Evolutionary conservation across 2,888 invertebrate species (phyloP).

Genomic region (Nysson spinosus): DNA sequence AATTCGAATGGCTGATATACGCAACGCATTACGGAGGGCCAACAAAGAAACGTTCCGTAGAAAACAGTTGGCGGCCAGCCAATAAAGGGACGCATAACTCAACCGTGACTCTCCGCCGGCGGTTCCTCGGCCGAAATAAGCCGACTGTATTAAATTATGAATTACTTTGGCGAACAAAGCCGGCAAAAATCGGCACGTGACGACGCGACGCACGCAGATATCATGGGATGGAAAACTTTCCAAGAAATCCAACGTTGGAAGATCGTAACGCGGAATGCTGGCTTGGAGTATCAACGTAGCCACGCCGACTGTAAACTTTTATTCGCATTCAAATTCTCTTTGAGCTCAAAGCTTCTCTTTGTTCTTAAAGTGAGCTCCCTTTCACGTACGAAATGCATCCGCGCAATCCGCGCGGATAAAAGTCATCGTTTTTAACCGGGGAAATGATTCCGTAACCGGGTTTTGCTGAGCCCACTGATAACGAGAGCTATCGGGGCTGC

Average conservation of each 20-base stretch:
- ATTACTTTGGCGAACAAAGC: constrained; percentile 15
- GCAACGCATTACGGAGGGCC: constrained; percentile 18
- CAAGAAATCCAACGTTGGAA: too few relatives aligned
- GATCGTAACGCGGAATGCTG: too few relatives aligned
- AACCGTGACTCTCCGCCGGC: constrained; percentile 45
- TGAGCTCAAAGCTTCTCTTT: too few relatives aligned
- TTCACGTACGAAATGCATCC: constrained; percentile 26
- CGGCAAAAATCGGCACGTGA: constrained; percentile 24
- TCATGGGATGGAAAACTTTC: constrained; percentile 20
- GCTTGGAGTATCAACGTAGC: too few relatives aligned
- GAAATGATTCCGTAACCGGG: constrained; percentile 1
- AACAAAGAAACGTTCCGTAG: constrained; percentile 32
- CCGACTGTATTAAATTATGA: constrained; percentile 29
- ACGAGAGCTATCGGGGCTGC: too few relatives aligned
- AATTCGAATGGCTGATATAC: constrained; percentile 3
- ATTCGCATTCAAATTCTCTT: constrained; percentile 60
- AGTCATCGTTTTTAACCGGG: constrained; percentile 9
- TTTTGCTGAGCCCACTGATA: neutral
- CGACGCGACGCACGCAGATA: constrained; percentile 2
- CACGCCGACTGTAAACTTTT: constrained; percentile 55
- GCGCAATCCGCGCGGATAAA: neutral
- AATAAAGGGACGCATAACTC: constrained; percentile 64
- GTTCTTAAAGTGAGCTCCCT: constrained; percentile 45
- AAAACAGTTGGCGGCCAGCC: constrained; percentile 66
- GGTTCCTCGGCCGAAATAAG: constrained; percentile 19